Evolutionary conservation across 2,113 vertebrate genomes (phyloP), one percentile per base, ranked within the genome.

Genomic region (Brienomyrus brachyistius): DNA sequence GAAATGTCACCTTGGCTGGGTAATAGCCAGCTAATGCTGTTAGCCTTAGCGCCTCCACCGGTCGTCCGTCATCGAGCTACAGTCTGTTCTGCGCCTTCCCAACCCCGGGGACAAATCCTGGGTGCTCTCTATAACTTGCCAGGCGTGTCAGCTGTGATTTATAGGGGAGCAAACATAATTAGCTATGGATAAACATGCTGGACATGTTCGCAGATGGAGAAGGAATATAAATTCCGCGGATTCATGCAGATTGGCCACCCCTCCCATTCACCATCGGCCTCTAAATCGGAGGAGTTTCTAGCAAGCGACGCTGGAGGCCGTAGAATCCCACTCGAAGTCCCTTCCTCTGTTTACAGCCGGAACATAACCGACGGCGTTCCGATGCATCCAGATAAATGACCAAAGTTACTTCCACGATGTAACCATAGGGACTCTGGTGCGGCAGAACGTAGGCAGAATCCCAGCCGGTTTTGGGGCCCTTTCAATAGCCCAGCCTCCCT

Each of bases 1-100:
- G n/a, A 94, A 92, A 94, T 93, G 92, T 94, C 90, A 93, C 91
- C 93, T 93, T 94, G 92, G 94, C 93, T 92, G 91, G 88, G 51
- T 92, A 90, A 93, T 90, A 91, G 91, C 92, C 89, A 89, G 93
- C 21, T 80, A 43, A 40, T 27, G 17, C 52, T 23, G 56, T 88
- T 47, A 17, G n/a, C 40, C 48, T 86, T 54, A 90, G 90, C 88
- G 93, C 91, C 89, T 89, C 31, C 13, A 10, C 17, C 5, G 35
- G 31, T 80, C 74, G 15, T 80, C 35, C 15, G 74, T 80, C 35
- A 80, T 80, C 85, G 7, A 54, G 85, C 50, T 52, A 11, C 85
- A 6, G n/a, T 52, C 31, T 35, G 47, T 52, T n/a, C 85, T 4
- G 11, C n/a, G 50, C 23, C 51, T 87, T 87, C 50, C 17, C n/a